Percentiles rank a stretch among this genome's conserved stretches.
Conservation (phyloP, 2,888 invertebrate species). For the Celastrina argiolus region DNA sequence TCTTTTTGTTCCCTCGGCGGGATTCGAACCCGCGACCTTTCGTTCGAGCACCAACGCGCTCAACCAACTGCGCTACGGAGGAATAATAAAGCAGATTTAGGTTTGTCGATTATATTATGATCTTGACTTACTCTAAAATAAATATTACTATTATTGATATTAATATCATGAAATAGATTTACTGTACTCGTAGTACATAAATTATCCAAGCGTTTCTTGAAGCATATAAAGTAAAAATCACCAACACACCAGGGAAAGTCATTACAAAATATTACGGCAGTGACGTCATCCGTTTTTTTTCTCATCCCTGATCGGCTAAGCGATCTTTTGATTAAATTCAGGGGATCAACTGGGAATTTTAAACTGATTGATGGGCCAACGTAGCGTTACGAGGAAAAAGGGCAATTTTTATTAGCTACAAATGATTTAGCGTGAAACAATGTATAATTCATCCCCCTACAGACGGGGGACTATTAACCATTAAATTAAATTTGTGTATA, state of each 20-base stretch:
- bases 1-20: too few species aligned
- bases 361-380: slow-evolving; percentile 76
- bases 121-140: too few species aligned
- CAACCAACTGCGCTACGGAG: too few species aligned
- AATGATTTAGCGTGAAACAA: slow-evolving; percentile 60
- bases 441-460: slow-evolving; percentile 55
- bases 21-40: too few species aligned
- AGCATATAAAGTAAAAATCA: neutral
- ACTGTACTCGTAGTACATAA: too few species aligned
- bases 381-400: slow-evolving; percentile 68
- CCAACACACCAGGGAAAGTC: slow-evolving; percentile 1
- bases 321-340: slow-evolving; percentile 78
- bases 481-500: slow-evolving; percentile 16
- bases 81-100: too few species aligned
- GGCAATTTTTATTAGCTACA: slow-evolving; percentile 72
- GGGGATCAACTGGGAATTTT: slow-evolving; percentile 74
- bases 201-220: too few species aligned
- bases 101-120: too few species aligned
- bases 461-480: slow-evolving; percentile 2
- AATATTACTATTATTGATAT: too few species aligned
- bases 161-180: too few species aligned
- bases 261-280: slow-evolving; percentile 37
- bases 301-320: slow-evolving; percentile 67
- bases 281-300: slow-evolving; percentile 71
- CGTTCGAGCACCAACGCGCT: too few species aligned